phyloP scores from a whole-genome alignment of 2,113 vertebrate genomes.

The Axis porcinus region DNA sequence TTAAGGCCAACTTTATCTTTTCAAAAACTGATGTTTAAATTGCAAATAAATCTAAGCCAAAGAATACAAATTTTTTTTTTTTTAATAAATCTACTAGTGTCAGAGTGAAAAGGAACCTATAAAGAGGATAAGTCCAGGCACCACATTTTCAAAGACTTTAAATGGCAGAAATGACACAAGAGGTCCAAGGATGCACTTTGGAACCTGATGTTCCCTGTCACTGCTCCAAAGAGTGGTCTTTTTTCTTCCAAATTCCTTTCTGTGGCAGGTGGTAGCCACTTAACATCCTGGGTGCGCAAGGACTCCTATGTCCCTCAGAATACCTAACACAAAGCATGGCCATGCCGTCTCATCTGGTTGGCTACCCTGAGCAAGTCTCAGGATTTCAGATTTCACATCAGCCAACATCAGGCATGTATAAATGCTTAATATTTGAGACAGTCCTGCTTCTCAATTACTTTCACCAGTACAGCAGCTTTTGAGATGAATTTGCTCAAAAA shows the following conservation, averaged over 20 bases:
- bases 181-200: background rate
- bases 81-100: background rate
- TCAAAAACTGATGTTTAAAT: background rate
- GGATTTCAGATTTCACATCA: background rate
- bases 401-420: background rate
- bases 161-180: background rate
- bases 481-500: background rate
- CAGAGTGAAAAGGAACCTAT: background rate
- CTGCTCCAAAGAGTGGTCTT: background rate
- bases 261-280: background rate
- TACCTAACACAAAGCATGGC: background rate
- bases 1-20: conserved; percentile 22
- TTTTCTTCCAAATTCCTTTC: background rate
- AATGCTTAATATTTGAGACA: background rate
- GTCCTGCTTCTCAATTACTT: background rate
- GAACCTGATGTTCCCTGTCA: background rate
- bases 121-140: background rate
- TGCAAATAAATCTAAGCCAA: background rate
- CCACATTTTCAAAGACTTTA: background rate
- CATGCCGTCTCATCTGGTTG: background rate
- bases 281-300: background rate
- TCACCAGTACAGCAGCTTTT: background rate
- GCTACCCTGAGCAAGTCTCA: background rate
- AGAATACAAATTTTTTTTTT: background rate
- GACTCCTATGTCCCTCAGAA: background rate